A percentile compares a stretch with the other conserved stretches of the same genome.
phyloP scores from a whole-genome alignment of 2,888 invertebrate species.

The Germaria angustata region DNA sequence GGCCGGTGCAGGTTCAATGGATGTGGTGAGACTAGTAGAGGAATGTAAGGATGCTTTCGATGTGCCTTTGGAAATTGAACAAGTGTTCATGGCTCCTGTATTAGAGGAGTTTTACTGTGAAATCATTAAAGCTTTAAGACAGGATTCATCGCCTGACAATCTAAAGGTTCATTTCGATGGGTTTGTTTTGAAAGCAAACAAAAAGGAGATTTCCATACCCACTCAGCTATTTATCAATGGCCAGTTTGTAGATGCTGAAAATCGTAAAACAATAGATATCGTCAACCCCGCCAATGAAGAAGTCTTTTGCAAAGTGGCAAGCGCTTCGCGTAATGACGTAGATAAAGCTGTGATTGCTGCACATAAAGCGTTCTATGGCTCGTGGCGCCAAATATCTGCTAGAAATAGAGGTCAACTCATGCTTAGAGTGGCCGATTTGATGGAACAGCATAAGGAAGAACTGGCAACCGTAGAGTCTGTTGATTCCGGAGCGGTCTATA shows the following conservation, averaged over 20 bases:
- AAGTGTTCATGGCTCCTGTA: constrained; percentile 94
- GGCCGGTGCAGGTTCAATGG: constrained; percentile 98
- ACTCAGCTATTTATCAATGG: constrained; percentile 96
- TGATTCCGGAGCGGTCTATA: constrained; percentile 98
- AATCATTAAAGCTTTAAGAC: constrained; percentile 85
- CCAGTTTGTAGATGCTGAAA: constrained; percentile 90
- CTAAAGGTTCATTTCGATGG: constrained; percentile 84
- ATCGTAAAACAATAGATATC: constrained; percentile 83
- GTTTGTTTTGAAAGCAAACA: constrained; percentile 89
- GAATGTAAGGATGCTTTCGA: constrained; percentile 91
- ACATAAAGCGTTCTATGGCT: constrained; percentile 92
- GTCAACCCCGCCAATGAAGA: constrained; percentile 93
- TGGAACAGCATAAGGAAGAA: constrained; percentile 97
- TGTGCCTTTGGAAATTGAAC: constrained; percentile 90
- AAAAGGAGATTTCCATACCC: constrained; percentile 91
- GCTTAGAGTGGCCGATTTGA: constrained; percentile 93
- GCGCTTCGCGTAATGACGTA: constrained; percentile 89
- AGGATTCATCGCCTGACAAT: constrained; percentile 82
- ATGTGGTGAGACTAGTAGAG: constrained; percentile 93
- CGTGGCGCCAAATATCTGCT: constrained; percentile 97
- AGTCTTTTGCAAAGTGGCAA: constrained; percentile 87
- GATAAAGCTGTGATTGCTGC: constrained; percentile 94
- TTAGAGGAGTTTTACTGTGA: constrained; percentile 89
- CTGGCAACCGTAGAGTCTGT: constrained; percentile 95
- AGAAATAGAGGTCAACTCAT: constrained; percentile 92